Evolutionary conservation across 2,888 invertebrate genomes (phyloP).

Genomic region (Allygus modestus): DNA sequence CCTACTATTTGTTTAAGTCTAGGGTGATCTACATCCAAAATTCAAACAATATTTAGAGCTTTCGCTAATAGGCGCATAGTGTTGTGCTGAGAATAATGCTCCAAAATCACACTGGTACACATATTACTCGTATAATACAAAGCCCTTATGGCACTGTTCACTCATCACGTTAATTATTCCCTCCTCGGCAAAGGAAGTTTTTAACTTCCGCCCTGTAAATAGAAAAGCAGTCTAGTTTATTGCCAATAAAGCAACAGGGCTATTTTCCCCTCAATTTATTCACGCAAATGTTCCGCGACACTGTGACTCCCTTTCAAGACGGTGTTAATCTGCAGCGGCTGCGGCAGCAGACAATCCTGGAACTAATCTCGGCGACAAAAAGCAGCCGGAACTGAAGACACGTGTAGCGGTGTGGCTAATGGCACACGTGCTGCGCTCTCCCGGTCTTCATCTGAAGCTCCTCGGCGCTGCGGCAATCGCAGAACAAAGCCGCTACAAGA

Average conservation of each 20-base stretch:
- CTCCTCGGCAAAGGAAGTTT: not conserved
- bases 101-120: too few relatives aligned
- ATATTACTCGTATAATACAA: too few relatives aligned
- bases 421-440: constrained; percentile 47
- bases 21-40: too few relatives aligned
- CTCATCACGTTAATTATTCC: too few relatives aligned
- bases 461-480: not conserved
- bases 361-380: constrained; percentile 54
- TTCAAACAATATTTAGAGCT: too few relatives aligned
- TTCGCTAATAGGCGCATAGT: too few relatives aligned
- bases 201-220: not conserved
- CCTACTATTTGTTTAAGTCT: too few relatives aligned
- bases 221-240: not conserved
- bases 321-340: constrained; percentile 15
- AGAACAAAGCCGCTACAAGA: not conserved
- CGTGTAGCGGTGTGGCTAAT: constrained; percentile 14
- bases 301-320: constrained; percentile 48
- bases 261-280: constrained; percentile 6
- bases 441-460: constrained; percentile 3
- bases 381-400: constrained; percentile 35
- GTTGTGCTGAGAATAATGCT: too few relatives aligned
- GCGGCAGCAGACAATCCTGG: constrained; percentile 30
- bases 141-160: too few relatives aligned
- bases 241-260: not conserved
- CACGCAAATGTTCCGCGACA: constrained; percentile 19